These are phyloP conservation scores for Maniola jurtina DNA, from an alignment of 1,140 invertebrate genomes.

Conservation along the genomic window DNA sequence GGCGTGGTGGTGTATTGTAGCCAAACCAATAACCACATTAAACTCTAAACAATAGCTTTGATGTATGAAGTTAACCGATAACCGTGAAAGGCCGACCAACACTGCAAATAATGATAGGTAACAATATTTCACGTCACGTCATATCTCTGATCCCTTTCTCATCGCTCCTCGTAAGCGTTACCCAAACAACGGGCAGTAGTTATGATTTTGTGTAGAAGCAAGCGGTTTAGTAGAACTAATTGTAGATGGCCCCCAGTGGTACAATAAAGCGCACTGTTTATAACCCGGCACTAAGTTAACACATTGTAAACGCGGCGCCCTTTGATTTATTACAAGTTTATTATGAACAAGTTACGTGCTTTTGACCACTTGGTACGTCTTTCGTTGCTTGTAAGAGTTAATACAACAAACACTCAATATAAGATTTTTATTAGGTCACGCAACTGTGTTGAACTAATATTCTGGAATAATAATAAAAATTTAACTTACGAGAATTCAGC, in stretches of 20 bases:
- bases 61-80: no score
- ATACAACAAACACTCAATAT: not conserved
- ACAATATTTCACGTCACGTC: no score
- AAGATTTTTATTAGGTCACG: not conserved
- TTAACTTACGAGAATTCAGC: no score
- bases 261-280: slow-evolving; percentile 28
- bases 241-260: slow-evolving; percentile 19
- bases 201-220: slow-evolving; percentile 7
- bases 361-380: slow-evolving; percentile 16
- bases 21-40: no score
- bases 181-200: not conserved
- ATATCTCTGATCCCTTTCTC: not conserved
- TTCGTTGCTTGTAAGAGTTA: not conserved
- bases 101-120: not conserved
- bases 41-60: no score
- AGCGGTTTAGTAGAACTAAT: slow-evolving; percentile 21
- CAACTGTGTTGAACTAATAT: no score
- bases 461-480: no score
- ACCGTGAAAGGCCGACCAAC: not conserved
- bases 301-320: slow-evolving; percentile 48
- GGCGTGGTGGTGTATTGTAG: no score
- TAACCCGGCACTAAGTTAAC: slow-evolving; percentile 38
- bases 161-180: not conserved
- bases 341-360: slow-evolving; percentile 40
- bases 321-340: slow-evolving; percentile 53